phyloP scores from a whole-genome alignment of 92 coral and sea anemone genomes.

The Heteractis magnifica region DNA sequence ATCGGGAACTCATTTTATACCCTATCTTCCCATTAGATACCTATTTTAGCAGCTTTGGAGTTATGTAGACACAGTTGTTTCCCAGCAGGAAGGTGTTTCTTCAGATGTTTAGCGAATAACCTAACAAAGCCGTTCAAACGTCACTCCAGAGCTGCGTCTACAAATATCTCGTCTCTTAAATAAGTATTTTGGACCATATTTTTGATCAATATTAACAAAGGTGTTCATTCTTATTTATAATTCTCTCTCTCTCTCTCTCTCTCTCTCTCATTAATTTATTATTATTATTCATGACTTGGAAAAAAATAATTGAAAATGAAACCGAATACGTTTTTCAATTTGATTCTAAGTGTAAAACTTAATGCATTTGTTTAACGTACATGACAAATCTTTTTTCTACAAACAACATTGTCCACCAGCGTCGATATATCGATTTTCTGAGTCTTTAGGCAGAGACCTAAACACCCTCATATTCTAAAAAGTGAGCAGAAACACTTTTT shows the following conservation, averaged over 20 bases:
- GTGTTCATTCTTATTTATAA: not conserved
- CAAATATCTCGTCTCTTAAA: not conserved
- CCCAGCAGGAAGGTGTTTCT: not conserved
- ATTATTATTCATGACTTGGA: not conserved
- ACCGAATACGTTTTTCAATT: no score
- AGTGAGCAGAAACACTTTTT: no score
- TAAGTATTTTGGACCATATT: not conserved
- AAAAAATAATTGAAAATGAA: no score
- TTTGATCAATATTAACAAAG: not conserved
- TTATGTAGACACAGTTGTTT: not conserved
- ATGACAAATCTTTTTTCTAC: no score
- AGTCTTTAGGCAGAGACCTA: no score
- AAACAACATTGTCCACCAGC: no score
- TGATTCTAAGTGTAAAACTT: no score
- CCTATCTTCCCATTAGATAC: not conserved
- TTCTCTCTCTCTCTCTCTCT: not conserved
- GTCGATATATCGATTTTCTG: no score
- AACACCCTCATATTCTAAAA: no score
- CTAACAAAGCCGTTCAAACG: not conserved
- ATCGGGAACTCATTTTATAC: not conserved
- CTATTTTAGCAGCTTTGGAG: not conserved
- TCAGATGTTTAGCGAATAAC: not conserved
- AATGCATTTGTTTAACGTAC: no score
- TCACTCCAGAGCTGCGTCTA: not conserved
- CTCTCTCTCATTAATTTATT: no score